These are phyloP conservation scores for Athene noctua DNA, from an alignment of 2,113 vertebrate genomes.

Conservation along the genomic window DNA sequence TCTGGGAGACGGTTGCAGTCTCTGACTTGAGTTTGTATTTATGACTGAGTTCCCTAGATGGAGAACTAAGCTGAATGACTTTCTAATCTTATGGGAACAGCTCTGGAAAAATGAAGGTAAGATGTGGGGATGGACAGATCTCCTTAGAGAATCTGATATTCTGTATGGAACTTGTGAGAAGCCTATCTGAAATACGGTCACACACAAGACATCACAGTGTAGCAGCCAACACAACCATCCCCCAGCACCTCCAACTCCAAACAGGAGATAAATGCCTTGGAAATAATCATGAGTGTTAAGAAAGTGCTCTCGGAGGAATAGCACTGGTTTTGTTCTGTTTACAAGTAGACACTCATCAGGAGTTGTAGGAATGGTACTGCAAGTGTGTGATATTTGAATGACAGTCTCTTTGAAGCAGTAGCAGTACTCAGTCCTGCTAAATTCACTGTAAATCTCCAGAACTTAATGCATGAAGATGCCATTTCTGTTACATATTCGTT, in stretches of 20 bases:
- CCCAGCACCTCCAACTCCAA: neutral
- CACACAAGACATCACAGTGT: neutral
- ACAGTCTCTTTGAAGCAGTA: neutral
- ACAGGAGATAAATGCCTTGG: neutral
- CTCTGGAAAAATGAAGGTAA: neutral
- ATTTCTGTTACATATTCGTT: neutral
- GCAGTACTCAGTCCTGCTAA: neutral
- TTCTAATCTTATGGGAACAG: neutral
- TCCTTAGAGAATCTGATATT: neutral
- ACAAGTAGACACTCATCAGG: neutral
- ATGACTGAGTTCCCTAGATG: neutral
- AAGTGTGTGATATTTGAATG: neutral
- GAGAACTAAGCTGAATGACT: neutral
- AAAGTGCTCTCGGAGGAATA: neutral
- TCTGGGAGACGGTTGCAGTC: neutral
- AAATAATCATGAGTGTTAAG: neutral
- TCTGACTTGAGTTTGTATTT: constrained; percentile 18
- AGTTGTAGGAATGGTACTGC: neutral
- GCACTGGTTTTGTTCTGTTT: neutral
- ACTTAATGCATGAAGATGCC: neutral
- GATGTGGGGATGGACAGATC: neutral
- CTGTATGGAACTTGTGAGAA: neutral
- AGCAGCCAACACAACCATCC: neutral
- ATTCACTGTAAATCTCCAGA: neutral
- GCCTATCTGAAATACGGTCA: neutral